Evolutionary conservation across 2,888 invertebrate species (phyloP).

Genomic region (Oxystoma pomonae): DNA sequence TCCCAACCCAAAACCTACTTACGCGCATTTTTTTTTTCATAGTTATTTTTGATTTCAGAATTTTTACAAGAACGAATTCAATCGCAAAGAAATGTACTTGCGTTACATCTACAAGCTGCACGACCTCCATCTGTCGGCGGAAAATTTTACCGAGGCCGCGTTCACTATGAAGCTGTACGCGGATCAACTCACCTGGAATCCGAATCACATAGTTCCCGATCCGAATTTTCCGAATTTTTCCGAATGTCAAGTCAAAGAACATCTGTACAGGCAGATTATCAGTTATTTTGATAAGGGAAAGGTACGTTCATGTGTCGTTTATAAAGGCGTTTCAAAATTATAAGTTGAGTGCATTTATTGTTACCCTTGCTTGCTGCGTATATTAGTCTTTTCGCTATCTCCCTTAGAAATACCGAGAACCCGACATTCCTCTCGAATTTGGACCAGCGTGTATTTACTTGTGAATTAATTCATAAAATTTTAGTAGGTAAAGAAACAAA

Average conservation of each 20-base stretch:
- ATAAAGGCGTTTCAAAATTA: no score
- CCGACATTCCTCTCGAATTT: no score
- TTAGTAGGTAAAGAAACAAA: constrained; percentile 5
- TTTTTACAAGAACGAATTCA: constrained; percentile 94
- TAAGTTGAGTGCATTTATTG: no score
- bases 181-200: constrained; percentile 82
- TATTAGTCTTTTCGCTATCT: no score
- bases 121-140: constrained; percentile 85
- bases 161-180: constrained; percentile 93
- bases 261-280: constrained; percentile 82
- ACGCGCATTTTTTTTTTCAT: no score
- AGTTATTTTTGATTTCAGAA: constrained; percentile 59
- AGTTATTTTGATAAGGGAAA: constrained; percentile 93
- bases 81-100: constrained; percentile 92
- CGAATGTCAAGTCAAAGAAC: constrained; percentile 88
- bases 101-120: constrained; percentile 93
- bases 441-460: no score
- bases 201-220: constrained; percentile 62
- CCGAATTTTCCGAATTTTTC: constrained; percentile 69
- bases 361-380: no score
- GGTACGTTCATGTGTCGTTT: constrained; percentile 55
- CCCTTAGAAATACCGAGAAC: no score
- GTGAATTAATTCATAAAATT: no score
- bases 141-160: constrained; percentile 92
- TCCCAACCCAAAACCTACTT: no score